Conservation (phyloP, 2,888 invertebrate species). For the Erebia ligea region DNA sequence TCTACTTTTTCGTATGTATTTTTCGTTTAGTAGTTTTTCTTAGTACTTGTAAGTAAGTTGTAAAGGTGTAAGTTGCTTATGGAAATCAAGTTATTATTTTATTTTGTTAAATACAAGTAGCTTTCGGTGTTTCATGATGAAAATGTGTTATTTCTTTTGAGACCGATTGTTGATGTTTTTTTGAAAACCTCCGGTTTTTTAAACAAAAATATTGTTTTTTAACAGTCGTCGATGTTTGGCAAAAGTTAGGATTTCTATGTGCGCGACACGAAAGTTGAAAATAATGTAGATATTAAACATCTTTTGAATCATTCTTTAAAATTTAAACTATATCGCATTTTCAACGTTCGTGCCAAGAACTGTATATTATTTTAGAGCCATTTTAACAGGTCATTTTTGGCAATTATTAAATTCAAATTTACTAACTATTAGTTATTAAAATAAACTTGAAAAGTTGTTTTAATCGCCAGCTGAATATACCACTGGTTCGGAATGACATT, state of each 20-base stretch:
- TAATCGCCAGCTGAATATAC: too few species aligned
- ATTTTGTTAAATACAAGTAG: too few species aligned
- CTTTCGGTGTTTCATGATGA: too few species aligned
- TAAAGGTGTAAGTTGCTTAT: too few species aligned
- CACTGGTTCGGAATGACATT: too few species aligned
- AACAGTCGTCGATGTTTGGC: constrained; percentile 6
- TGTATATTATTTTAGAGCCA: neutral
- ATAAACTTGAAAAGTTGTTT: too few species aligned
- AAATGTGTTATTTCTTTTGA: too few species aligned
- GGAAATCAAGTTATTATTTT: too few species aligned
- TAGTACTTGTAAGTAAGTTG: too few species aligned
- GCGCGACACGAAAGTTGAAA: neutral
- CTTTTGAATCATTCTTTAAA: neutral
- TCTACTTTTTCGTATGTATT: too few species aligned
- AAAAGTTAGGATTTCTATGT: neutral
- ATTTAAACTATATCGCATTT: neutral
- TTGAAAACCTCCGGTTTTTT: neutral
- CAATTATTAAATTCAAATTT: neutral
- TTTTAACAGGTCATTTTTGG: neutral
- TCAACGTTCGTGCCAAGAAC: neutral
- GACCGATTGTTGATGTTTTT: neutral
- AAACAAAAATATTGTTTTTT: neutral
- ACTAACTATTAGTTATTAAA: too few species aligned
- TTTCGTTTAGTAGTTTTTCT: too few species aligned
- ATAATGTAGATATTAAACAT: neutral